Evolutionary conservation across 2,797 vertebrate species (phyloP).

Genomic region (Mionectes olivaceus): DNA sequence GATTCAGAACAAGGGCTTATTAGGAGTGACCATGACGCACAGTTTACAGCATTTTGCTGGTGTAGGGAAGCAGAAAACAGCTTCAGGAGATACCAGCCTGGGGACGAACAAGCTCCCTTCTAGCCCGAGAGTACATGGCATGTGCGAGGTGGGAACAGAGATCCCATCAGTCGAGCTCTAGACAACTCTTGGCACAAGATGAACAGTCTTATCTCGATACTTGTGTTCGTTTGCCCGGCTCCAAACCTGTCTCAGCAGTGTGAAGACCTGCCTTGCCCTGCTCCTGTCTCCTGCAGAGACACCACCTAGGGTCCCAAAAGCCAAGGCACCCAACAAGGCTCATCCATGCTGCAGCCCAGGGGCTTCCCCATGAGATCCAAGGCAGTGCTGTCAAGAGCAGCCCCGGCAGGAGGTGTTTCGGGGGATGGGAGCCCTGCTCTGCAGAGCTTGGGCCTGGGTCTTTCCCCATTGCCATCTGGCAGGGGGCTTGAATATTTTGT

Average conservation of each 20-base stretch:
- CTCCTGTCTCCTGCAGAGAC: neutral
- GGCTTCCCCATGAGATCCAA: neutral
- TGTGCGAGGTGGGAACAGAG: neutral
- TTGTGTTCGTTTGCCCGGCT: slow-evolving; percentile 25
- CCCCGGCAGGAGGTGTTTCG: fast-evolving
- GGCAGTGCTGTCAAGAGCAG: neutral
- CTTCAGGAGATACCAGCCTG: neutral
- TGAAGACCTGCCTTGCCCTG: neutral
- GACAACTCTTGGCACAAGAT: slow-evolving; percentile 7
- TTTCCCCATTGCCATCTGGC: neutral
- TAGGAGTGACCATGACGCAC: neutral
- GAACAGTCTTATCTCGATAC: slow-evolving; percentile 37
- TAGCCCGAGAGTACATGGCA: fast-evolving
- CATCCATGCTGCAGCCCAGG: neutral
- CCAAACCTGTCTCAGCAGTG: slow-evolving; percentile 40
- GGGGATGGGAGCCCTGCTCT: neutral
- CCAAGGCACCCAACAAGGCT: neutral
- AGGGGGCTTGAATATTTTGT: neutral
- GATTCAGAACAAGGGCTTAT: neutral
- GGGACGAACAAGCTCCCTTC: neutral
- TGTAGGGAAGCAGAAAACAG: neutral
- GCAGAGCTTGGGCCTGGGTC: neutral
- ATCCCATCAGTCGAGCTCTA: neutral
- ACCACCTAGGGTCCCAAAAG: neutral
- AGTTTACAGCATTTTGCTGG: neutral